Conservation (phyloP, 1,140 invertebrate genomes). For the Whitmania pigra region DNA sequence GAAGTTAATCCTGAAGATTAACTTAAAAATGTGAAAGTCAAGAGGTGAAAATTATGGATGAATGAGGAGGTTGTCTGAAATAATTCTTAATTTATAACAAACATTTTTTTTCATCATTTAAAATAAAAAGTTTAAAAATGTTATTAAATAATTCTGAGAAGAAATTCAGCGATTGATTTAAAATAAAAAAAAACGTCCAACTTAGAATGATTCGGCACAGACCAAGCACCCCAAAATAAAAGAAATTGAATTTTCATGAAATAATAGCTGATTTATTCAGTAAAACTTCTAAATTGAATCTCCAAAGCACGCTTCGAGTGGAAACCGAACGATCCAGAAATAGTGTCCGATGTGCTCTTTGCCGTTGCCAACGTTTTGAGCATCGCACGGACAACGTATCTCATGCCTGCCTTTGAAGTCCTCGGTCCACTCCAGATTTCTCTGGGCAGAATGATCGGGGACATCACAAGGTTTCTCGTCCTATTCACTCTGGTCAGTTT, state of each 20-base stretch:
- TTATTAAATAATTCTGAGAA: too few relatives aligned
- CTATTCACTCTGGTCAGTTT: constrained; percentile 39
- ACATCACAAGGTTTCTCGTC: constrained; percentile 42
- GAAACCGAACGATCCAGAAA: constrained; percentile 41
- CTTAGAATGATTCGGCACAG: neutral
- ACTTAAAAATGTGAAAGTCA: neutral
- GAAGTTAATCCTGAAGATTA: neutral
- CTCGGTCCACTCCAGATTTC: constrained; percentile 43
- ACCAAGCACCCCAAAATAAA: neutral
- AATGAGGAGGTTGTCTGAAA: too few relatives aligned
- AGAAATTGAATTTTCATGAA: neutral
- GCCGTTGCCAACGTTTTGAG: constrained; percentile 43
- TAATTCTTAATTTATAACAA: too few relatives aligned
- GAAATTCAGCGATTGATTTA: too few relatives aligned
- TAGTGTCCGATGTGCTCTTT: constrained; percentile 42
- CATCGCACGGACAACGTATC: constrained; percentile 41
- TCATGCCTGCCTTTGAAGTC: constrained; percentile 43
- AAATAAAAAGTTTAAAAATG: too few relatives aligned
- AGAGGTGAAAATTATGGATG: too few relatives aligned
- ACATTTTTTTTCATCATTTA: too few relatives aligned
- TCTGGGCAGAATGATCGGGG: constrained; percentile 42
- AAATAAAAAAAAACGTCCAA: too few relatives aligned
- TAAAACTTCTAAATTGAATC: neutral
- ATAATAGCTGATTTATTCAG: neutral
- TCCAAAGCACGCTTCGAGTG: constrained; percentile 39